Percentiles rank a stretch among this genome's conserved stretches.
Conservation (phyloP, 2,888 invertebrate species). For the Lucinisca nassula region DNA sequence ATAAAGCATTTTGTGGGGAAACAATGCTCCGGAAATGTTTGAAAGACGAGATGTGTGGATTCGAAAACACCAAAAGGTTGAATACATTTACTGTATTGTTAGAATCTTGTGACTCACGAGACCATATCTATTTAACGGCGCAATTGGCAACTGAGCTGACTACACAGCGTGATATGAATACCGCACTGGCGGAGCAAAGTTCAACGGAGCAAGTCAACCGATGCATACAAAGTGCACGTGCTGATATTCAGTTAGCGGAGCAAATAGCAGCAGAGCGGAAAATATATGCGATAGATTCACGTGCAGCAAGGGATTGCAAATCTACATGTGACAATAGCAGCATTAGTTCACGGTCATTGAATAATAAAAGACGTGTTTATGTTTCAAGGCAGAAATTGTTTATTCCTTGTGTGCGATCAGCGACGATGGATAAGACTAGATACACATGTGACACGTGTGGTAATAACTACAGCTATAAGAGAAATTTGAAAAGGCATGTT, state of each 20-base stretch:
- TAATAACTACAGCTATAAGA: too few relatives aligned
- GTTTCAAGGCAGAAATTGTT: too few relatives aligned
- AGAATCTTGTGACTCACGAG: background rate
- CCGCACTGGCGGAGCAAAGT: background rate
- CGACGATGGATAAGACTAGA: too few relatives aligned
- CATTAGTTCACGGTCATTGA: too few relatives aligned
- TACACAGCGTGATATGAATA: background rate
- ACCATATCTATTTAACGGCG: background rate
- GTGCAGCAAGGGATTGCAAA: background rate
- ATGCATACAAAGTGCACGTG: too few relatives aligned
- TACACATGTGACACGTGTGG: too few relatives aligned
- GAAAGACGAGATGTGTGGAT: background rate
- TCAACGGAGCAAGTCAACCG: background rate
- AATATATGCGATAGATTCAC: background rate
- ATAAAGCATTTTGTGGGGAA: background rate
- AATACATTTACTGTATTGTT: background rate
- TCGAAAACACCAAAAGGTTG: background rate
- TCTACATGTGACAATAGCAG: constrained; percentile 6
- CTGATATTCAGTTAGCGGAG: background rate
- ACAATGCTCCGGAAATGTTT: background rate
- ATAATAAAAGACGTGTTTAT: too few relatives aligned
- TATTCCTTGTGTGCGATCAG: too few relatives aligned
- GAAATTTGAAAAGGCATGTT: too few relatives aligned
- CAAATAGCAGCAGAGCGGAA: background rate
- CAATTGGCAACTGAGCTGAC: background rate